Base-by-base conservation (phyloP, 2,888 invertebrate species). In the Congeria kusceri region DNA sequence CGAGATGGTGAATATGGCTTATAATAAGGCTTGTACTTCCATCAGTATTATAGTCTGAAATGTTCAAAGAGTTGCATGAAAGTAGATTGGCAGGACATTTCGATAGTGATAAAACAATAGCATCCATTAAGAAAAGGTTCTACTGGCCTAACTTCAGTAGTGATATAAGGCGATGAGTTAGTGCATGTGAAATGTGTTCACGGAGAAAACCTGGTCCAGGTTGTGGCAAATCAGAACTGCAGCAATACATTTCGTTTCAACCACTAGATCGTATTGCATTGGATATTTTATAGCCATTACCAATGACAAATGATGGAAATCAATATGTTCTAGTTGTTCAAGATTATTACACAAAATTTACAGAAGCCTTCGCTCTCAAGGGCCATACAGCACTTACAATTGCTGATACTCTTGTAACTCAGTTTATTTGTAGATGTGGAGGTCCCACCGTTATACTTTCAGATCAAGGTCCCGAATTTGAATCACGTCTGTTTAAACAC, bases 261-360 rank as follows among this genome's bases (percentile, higher is more conserved):
- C n/a, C n/a, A n/a, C n/a, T n/a, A n/a, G n/a, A n/a, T n/a, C n/a
- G n/a, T n/a, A n/a, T n/a, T n/a, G n/a, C n/a, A n/a, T n/a, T n/a
- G n/a, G n/a, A n/a, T n/a, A n/a, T n/a, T n/a, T n/a, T n/a, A n/a
- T n/a, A n/a, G n/a, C n/a, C n/a, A n/a, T n/a, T n/a, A n/a, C n/a
- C n/a, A n/a, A n/a, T n/a, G n/a, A n/a, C n/a, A n/a, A n/a, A n/a
- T n/a, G n/a, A n/a, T n/a, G n/a, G n/a, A n/a, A n/a, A n/a, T n/a
- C n/a, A n/a, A n/a, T 86, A 84, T 62, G 80, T 87, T 18, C 74
- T 86, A 47, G 84, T 88, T 7, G 23, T 77, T 15, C 49, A 68
- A 3, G 82, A 84, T 58, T 84, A 86, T 64, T 87, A 80, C 68
- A 77, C 82, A 9, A 86, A 83, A 46, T 84, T 81, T 82, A 67